A percentile compares a stretch with the other conserved stretches of the same genome.
These are phyloP conservation scores for Carassius gibelio DNA, from an alignment of 2,113 vertebrate species.

Conservation along the genomic window DNA sequence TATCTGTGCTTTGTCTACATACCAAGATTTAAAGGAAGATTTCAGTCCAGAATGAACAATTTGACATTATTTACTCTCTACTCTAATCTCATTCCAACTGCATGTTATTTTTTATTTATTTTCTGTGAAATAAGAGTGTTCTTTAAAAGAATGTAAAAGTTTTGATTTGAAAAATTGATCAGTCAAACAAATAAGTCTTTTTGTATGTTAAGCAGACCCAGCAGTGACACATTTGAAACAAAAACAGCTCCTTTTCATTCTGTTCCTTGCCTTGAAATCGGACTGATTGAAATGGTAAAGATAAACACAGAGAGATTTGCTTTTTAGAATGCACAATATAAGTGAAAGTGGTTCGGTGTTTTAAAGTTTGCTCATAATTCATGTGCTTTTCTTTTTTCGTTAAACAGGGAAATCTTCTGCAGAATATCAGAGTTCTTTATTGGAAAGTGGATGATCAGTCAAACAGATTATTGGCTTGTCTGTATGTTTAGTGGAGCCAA, in stretches of 20 bases:
- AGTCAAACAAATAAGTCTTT: neutral
- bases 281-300: neutral
- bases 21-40: conserved; percentile 13
- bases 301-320: neutral
- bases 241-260: neutral
- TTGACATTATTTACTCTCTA: neutral
- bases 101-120: neutral
- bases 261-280: neutral
- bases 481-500: neutral
- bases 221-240: neutral
- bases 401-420: neutral
- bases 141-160: neutral
- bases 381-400: neutral
- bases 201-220: neutral
- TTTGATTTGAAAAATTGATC: neutral
- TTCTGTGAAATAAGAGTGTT: neutral
- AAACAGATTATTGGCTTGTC: neutral
- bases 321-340: neutral
- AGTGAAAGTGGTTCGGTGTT: neutral
- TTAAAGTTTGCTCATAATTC: neutral
- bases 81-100: neutral
- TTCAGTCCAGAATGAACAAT: neutral
- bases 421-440: neutral
- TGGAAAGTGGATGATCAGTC: neutral
- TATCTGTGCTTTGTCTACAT: conserved; percentile 19